Evolutionary conservation across 2,113 vertebrate genomes (phyloP).

Genomic region (Gasterosteus aculeatus): DNA sequence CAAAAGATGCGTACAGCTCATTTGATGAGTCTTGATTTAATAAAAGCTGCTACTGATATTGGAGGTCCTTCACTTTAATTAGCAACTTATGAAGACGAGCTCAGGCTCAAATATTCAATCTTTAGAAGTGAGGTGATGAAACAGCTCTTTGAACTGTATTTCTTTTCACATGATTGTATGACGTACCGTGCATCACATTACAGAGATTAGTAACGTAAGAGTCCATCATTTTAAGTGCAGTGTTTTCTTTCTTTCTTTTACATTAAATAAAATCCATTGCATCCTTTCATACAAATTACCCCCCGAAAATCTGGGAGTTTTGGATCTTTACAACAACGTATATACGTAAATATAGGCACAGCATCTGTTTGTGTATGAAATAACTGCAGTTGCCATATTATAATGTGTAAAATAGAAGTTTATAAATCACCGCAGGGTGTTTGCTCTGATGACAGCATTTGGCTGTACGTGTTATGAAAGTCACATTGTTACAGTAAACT

Average conservation of each 20-base stretch:
- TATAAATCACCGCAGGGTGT: neutral
- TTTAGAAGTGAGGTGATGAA: constrained; percentile 20
- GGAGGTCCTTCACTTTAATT: constrained; percentile 61
- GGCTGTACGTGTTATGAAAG: constrained; percentile 16
- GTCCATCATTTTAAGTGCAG: neutral
- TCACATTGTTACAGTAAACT: constrained; percentile 8
- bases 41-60: constrained; percentile 20
- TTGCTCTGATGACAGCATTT: constrained; percentile 28
- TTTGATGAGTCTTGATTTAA: constrained; percentile 47
- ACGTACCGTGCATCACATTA: neutral
- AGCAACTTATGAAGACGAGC: constrained; percentile 33
- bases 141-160: constrained; percentile 39
- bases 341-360: neutral
- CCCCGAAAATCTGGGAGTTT: too few relatives aligned
- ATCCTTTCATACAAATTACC: neutral
- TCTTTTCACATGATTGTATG: neutral
- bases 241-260: neutral
- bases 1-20: constrained; percentile 5
- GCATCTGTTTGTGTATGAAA: neutral
- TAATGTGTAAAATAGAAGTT: constrained; percentile 4
- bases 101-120: constrained; percentile 33
- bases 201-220: neutral
- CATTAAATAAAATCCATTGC: too few relatives aligned
- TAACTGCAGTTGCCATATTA: constrained; percentile 1
- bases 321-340: too few relatives aligned